Evolutionary conservation across 2,113 vertebrate genomes (phyloP).

Genomic region (Heteronetta atricapilla): DNA sequence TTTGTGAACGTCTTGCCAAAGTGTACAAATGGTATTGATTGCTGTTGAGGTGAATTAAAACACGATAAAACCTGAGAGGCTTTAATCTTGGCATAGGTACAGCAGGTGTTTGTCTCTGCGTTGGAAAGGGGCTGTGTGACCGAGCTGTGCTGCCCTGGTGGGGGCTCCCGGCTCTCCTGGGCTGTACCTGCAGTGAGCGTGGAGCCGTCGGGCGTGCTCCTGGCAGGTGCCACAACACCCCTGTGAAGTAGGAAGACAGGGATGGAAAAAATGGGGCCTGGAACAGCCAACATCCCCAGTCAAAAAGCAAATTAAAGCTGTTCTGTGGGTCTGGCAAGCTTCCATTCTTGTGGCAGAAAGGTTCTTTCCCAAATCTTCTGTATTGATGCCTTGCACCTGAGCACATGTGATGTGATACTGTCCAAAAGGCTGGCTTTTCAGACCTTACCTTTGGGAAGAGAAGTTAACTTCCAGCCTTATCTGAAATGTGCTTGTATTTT

Average conservation of each 20-base stretch:
- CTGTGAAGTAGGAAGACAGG: background rate
- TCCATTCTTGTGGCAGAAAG: background rate
- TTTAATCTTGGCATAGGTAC: background rate
- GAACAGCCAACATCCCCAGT: background rate
- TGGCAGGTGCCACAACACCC: background rate
- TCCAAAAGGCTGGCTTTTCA: background rate
- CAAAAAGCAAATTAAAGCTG: background rate
- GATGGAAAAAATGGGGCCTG: background rate
- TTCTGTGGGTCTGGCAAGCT: background rate
- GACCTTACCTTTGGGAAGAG: background rate
- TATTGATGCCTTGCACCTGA: background rate
- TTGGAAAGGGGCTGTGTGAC: background rate
- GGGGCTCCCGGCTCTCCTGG: too few relatives aligned
- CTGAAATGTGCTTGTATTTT: background rate
- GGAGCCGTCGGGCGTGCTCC: rapidly evolving
- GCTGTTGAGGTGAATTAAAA: background rate
- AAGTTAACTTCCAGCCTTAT: background rate
- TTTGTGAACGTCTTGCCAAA: rapidly evolving
- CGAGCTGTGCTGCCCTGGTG: background rate
- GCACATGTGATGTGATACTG: rapidly evolving
- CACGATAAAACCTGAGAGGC: background rate
- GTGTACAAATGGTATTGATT: rapidly evolving
- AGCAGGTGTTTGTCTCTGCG: background rate
- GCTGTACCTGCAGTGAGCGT: too few relatives aligned
- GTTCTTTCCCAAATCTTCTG: background rate